phyloP scores from a whole-genome alignment of 1,140 invertebrate genomes.

The Sarcophaga peregrina region DNA sequence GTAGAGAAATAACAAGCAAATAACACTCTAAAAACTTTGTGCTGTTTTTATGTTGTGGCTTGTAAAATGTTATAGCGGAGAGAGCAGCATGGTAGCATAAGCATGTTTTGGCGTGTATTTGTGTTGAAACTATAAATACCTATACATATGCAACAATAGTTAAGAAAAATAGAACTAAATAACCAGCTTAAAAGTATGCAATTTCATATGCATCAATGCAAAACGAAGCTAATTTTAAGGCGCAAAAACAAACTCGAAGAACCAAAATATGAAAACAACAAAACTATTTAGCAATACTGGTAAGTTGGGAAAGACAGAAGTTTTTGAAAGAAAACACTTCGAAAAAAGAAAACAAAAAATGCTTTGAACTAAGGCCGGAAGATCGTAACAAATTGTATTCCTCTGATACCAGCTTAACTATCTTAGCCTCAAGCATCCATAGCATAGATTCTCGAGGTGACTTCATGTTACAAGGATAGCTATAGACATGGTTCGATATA shows the following conservation, averaged over 20 bases:
- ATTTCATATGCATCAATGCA: constrained; percentile 46
- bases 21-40: constrained; percentile 1
- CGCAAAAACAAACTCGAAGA: neutral
- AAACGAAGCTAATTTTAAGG: constrained; percentile 48
- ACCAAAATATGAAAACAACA: neutral
- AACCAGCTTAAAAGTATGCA: constrained; percentile 43
- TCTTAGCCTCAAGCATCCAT: no score
- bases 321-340: neutral
- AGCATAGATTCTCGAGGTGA: no score
- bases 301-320: neutral
- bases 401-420: no score
- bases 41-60: neutral
- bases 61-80: no score
- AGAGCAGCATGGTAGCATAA: no score
- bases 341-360: neutral
- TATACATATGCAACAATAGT: neutral
- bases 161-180: constrained; percentile 19
- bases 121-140: neutral
- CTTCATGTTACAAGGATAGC: no score
- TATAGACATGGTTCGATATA: no score
- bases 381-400: no score
- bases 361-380: no score
- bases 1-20: constrained; percentile 39
- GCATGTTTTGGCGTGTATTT: neutral
- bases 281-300: neutral